These are phyloP conservation scores for Andricus curvator DNA, from an alignment of 2,888 invertebrate species.

Conservation along the genomic window DNA sequence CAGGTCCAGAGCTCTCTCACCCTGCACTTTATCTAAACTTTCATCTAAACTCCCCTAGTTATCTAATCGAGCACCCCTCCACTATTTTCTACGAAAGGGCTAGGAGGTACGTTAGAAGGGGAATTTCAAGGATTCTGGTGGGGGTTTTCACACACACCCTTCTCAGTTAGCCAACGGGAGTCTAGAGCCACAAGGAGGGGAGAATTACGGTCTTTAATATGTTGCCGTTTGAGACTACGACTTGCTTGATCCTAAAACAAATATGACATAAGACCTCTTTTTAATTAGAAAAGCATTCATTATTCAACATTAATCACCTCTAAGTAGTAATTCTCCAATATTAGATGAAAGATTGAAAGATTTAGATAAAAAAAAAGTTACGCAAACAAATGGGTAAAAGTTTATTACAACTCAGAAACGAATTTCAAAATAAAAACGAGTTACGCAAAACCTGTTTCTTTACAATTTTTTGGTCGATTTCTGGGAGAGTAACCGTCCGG, in stretches of 20 bases:
- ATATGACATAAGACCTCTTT: slow-evolving; percentile 6
- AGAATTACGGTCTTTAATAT: slow-evolving; percentile 33
- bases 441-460: no score
- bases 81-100: slow-evolving; percentile 71
- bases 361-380: no score
- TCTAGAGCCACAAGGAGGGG: slow-evolving; percentile 14
- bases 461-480: no score
- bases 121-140: slow-evolving; percentile 50
- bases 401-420: no score
- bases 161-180: slow-evolving; percentile 40
- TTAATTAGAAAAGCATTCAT: slow-evolving; percentile 12
- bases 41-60: slow-evolving; percentile 77
- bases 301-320: not conserved
- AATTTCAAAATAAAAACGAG: no score
- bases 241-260: slow-evolving; percentile 27
- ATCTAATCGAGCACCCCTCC: slow-evolving; percentile 74
- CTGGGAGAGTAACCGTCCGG: no score
- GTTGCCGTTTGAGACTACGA: slow-evolving; percentile 21
- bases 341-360: no score
- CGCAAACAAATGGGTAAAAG: no score
- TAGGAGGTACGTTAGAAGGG: slow-evolving; percentile 55
- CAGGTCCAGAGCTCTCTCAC: slow-evolving; percentile 64
- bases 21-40: slow-evolving; percentile 76
- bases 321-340: no score
- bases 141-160: slow-evolving; percentile 51